phyloP scores from a whole-genome alignment of 2,113 vertebrate species.

The Sisor rabdophorus region DNA sequence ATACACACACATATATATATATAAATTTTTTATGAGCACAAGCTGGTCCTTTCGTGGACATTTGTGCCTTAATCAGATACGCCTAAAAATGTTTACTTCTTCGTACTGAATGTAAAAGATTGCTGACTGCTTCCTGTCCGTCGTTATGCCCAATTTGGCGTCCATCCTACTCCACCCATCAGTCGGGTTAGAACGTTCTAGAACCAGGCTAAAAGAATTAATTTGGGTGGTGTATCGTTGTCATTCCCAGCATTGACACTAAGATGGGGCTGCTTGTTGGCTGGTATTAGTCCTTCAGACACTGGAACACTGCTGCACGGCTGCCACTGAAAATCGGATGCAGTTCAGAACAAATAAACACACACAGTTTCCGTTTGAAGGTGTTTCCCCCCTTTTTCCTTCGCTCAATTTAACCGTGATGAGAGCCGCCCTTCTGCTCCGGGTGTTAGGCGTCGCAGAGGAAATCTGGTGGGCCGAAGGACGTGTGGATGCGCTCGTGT shows the following conservation, averaged over 20 bases:
- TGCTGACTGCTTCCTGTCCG: constrained; percentile 9
- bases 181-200: background rate
- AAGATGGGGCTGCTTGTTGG: background rate
- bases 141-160: constrained; percentile 8
- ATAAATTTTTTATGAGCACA: no score
- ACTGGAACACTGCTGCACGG: background rate
- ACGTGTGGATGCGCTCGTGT: constrained; percentile 24
- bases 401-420: constrained; percentile 20
- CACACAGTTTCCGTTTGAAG: constrained; percentile 15
- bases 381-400: constrained; percentile 26
- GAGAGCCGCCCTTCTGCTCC: background rate
- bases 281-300: background rate
- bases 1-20: no score
- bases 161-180: background rate
- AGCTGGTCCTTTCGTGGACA: background rate
- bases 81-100: background rate
- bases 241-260: background rate
- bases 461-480: constrained; percentile 22
- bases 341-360: constrained; percentile 19
- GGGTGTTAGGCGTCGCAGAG: background rate
- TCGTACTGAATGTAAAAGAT: background rate
- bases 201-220: no score
- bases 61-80: background rate
- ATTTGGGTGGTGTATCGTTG: background rate
- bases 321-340: background rate